Evolutionary conservation across 2,797 vertebrate species (phyloP).

Genomic region (Tauraco hartlaubi): DNA sequence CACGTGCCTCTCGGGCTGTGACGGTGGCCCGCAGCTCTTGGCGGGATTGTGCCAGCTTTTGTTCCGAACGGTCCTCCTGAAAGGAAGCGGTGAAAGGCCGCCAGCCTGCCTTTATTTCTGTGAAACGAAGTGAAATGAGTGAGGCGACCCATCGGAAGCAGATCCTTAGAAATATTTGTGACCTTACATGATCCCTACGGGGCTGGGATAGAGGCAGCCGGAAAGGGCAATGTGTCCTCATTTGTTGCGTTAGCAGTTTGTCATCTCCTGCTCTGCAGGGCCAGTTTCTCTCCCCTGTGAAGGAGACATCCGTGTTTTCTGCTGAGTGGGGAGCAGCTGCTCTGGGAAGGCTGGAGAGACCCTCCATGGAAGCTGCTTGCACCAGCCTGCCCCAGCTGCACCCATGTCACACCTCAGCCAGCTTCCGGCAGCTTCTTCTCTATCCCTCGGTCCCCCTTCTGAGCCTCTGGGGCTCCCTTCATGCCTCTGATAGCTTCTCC

Average conservation of each 20-base stretch:
- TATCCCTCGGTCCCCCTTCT: not conserved
- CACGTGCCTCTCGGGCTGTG: rapidly evolving
- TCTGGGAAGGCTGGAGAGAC: not conserved
- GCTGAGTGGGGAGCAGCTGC: not conserved
- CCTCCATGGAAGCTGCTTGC: not conserved
- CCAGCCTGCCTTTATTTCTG: not conserved
- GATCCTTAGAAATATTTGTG: not conserved
- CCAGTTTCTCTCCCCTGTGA: not conserved
- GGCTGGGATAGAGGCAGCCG: not conserved
- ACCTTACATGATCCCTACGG: not conserved
- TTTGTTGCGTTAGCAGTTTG: not conserved
- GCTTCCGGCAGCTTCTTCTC: not conserved
- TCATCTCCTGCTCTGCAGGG: not conserved
- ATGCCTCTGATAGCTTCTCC: not conserved
- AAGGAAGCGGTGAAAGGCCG: not conserved
- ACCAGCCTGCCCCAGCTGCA: not conserved
- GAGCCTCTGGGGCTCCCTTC: not conserved
- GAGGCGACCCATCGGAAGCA: not conserved
- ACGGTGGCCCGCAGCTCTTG: rapidly evolving
- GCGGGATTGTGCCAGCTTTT: not conserved
- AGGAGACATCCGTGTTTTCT: not conserved
- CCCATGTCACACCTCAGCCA: rapidly evolving
- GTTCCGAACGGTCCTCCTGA: not conserved
- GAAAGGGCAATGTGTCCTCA: not conserved
- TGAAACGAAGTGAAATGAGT: not conserved